Conservation (phyloP, 2,113 vertebrate genomes). For the Smithornis capensis region DNA sequence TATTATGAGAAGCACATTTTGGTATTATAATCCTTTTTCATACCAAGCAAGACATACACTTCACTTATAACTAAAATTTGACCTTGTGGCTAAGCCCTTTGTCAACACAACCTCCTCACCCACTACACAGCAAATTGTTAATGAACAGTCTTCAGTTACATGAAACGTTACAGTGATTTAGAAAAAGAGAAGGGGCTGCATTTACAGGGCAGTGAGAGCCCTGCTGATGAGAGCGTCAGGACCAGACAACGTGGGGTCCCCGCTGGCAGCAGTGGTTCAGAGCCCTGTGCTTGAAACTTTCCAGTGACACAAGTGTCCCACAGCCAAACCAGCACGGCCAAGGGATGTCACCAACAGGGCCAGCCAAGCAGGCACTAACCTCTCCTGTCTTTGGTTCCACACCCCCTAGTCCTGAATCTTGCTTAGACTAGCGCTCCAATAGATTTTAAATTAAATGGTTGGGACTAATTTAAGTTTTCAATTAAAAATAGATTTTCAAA, state of each 20-base stretch:
- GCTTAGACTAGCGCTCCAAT: fast-evolving
- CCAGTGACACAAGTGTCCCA: fast-evolving
- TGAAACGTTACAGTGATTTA: fast-evolving
- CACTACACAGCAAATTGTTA: background rate
- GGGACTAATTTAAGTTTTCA: background rate
- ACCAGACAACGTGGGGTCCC: fast-evolving
- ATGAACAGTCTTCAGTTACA: fast-evolving
- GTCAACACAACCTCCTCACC: background rate
- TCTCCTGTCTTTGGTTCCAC: background rate
- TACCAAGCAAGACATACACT: background rate
- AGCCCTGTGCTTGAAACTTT: background rate
- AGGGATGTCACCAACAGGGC: fast-evolving
- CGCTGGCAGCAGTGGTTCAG: fast-evolving
- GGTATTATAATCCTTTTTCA: background rate
- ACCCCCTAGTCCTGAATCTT: background rate
- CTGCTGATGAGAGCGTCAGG: fast-evolving
- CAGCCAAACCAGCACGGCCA: fast-evolving
- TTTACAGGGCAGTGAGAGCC: fast-evolving
- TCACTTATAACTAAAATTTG: background rate
- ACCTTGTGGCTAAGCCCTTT: background rate
- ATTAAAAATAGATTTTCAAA: background rate
- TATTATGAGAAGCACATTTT: background rate
- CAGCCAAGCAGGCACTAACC: background rate
- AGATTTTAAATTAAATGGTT: background rate
- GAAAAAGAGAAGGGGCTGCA: background rate